phyloP scores from a whole-genome alignment of 2,113 vertebrate species.

The Neogobius melanostomus region DNA sequence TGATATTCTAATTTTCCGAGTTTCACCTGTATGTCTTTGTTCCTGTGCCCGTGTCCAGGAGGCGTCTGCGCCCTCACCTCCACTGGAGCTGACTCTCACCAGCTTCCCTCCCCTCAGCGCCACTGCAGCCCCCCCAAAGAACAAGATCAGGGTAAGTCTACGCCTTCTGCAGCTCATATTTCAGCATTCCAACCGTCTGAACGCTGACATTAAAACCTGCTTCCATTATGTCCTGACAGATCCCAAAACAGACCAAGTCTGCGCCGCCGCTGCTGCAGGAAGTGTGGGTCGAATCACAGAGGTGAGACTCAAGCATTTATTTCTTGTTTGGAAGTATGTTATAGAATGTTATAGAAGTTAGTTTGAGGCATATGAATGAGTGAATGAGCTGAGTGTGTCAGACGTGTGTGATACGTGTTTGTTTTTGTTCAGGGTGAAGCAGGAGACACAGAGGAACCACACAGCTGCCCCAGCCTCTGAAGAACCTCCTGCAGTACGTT shows the following conservation, averaged over 20 bases:
- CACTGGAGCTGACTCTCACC: slow-evolving; percentile 83
- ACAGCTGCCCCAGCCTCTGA: neutral
- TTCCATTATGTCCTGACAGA: neutral
- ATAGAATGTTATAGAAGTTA: too few species aligned
- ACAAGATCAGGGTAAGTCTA: slow-evolving; percentile 28
- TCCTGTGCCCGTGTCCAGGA: slow-evolving; percentile 71
- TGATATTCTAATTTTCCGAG: too few species aligned
- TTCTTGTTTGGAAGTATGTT: too few species aligned
- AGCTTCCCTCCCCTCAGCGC: slow-evolving; percentile 85
- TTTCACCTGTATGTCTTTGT: neutral
- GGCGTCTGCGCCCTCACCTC: slow-evolving; percentile 80
- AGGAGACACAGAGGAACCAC: slow-evolving; percentile 11
- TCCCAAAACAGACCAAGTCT: neutral
- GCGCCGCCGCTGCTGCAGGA: neutral
- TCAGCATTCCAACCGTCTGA: neutral
- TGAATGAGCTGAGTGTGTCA: too few species aligned
- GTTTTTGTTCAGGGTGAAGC: slow-evolving; percentile 35
- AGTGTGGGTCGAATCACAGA: neutral
- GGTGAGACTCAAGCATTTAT: neutral
- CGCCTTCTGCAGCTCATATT: neutral
- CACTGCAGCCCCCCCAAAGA: slow-evolving; percentile 41
- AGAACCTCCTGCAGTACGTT: slow-evolving; percentile 43
- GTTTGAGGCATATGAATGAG: too few species aligned
- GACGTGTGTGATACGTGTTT: neutral
- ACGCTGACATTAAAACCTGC: too few species aligned